phyloP scores from a whole-genome alignment of 1,140 invertebrate genomes.

The Drosophila punjabiensis region DNA sequence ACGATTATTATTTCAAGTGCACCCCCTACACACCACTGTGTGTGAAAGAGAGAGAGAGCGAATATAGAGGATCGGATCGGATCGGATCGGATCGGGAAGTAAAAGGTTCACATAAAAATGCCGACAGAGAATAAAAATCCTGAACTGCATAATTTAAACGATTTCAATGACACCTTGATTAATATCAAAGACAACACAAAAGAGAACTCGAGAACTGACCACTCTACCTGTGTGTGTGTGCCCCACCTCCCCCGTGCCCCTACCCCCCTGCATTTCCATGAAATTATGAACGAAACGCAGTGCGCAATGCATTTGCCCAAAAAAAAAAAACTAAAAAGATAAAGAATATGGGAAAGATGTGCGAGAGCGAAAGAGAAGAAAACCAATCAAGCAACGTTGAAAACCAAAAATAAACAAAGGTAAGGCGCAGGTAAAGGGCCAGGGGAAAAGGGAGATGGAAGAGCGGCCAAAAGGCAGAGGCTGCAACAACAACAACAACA shows the following conservation, averaged over 20 bases:
- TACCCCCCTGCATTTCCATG: conserved; percentile 63
- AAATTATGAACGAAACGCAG: conserved; percentile 81
- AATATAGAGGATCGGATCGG: background rate
- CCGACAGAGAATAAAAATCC: conserved; percentile 72
- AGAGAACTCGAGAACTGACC: conserved; percentile 52
- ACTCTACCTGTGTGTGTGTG: conserved; percentile 19
- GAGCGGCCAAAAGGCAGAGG: conserved; percentile 63
- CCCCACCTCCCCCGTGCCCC: conserved; percentile 4
- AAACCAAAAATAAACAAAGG: conserved; percentile 82
- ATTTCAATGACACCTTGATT: conserved; percentile 85
- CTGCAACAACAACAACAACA: conserved; percentile 73
- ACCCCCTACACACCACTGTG: no score
- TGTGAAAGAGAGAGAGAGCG: background rate
- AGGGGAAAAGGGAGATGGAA: conserved; percentile 13
- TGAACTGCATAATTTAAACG: conserved; percentile 83
- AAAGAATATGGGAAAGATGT: conserved; percentile 57
- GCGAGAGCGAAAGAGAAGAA: conserved; percentile 41
- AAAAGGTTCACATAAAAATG: conserved; percentile 66
- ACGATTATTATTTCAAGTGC: no score
- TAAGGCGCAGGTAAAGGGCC: conserved; percentile 71
- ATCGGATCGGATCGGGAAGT: conserved; percentile 25
- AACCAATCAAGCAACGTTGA: conserved; percentile 80
- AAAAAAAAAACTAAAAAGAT: conserved; percentile 52
- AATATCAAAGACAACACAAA: conserved; percentile 79
- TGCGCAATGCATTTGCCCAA: conserved; percentile 73